Conservation (phyloP, 1,140 invertebrate genomes). For the Aleiodes sp. region DNA sequence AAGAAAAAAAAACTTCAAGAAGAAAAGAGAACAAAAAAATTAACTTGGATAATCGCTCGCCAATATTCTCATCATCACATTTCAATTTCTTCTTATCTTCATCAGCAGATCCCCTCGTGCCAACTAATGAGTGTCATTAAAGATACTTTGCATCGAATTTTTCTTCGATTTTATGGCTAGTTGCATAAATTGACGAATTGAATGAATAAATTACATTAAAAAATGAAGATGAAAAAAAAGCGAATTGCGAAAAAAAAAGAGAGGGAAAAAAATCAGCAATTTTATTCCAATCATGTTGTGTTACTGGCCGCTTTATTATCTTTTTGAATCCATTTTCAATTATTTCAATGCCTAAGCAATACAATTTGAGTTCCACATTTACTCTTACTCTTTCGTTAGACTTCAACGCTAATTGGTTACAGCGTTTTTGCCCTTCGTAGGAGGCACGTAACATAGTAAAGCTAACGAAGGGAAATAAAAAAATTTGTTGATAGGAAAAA, state of each 20-base stretch:
- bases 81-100: slow-evolving; percentile 11
- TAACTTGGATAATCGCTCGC: neutral
- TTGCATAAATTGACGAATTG: neutral
- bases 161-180: neutral
- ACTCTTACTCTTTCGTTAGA: neutral
- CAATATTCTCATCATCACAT: slow-evolving; percentile 18
- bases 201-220: slow-evolving; percentile 3
- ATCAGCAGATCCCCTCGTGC: slow-evolving; percentile 3
- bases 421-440: neutral
- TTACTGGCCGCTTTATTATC: no score
- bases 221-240: neutral
- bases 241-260: no score
- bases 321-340: neutral
- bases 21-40: neutral
- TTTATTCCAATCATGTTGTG: no score
- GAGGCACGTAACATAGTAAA: neutral
- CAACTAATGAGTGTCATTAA: slow-evolving; percentile 6
- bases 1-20: neutral
- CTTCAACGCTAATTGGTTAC: neutral
- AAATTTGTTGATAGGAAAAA: neutral
- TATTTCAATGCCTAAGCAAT: neutral
- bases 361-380: neutral
- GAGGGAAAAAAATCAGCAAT: no score
- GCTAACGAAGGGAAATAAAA: neutral
- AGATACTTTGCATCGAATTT: slow-evolving; percentile 3